Evolutionary conservation across 2,797 vertebrate species (phyloP), one percentile per base, ranked within the genome.

Genomic region (Gambelia wislizenii): DNA sequence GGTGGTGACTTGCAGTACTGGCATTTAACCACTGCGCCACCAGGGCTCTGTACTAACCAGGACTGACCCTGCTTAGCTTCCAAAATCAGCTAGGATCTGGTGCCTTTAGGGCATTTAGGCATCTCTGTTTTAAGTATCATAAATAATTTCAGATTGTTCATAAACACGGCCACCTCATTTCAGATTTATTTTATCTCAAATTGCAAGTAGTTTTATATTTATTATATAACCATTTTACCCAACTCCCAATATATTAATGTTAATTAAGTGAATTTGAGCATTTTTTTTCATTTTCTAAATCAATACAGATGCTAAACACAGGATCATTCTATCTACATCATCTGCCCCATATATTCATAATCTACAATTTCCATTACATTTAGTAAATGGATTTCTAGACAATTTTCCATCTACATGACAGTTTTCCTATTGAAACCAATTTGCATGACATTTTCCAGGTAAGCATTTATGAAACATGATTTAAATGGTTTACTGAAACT

Each of bases 211-310:
- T 76, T 85, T 85, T 75, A 75, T 42, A 56, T 75, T 30, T 85
- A 3, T 42, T 85, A 27, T 72, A 47, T 20, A 59, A 22, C 2
- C 39, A 83, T 69, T 49, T 69, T 47, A 83, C 36, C 6, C 12
- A 76, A 49, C 12, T 87, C 47, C 4, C 67, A 88, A 67, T 44
- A 18, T 25, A 72, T 33, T 89, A 25, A 70, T 67, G 85, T 47
- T 3, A 18, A 42, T 91, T 76, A 90, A 78, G n/a, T 89, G 59
- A 56, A 72, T 78, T 84, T 44, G 69, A 13, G 61, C 47, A 25
- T 70, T 89, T 86, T 87, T 83, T 27, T 78, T 77, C 79, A 76
- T 47, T 54, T 56, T 89, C 69, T 49, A 64, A 72, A 87, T 80
- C 4, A 47, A 83, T 75, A 85, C 6, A 56, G 36, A 70, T 74